These are phyloP conservation scores for Torymus texanus DNA, from an alignment of 2,888 invertebrate species.

Conservation along the genomic window DNA sequence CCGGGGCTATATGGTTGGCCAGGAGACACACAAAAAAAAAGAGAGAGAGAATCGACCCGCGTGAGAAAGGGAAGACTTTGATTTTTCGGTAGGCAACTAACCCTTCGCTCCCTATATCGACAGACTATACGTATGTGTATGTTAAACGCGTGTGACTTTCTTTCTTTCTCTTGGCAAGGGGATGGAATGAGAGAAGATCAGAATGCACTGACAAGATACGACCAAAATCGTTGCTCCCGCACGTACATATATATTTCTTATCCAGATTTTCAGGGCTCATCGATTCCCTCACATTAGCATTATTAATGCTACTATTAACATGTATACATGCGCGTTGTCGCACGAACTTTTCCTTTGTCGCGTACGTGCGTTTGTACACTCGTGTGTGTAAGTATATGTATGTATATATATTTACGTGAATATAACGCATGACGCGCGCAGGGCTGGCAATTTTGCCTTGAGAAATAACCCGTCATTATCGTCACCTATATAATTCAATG, in stretches of 20 bases:
- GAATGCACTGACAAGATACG: slow-evolving; percentile 67
- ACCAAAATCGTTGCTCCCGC: slow-evolving; percentile 38
- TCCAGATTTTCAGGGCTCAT: slow-evolving; percentile 49
- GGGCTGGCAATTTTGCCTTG: slow-evolving; percentile 7
- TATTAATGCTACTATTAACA: slow-evolving; percentile 33
- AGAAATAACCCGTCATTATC: slow-evolving; percentile 28
- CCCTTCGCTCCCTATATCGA: too few species aligned
- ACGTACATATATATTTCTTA: slow-evolving; percentile 6
- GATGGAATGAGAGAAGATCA: slow-evolving; percentile 60
- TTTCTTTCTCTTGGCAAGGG: not conserved
- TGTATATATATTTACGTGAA: too few species aligned
- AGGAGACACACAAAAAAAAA: not conserved
- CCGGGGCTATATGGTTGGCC: slow-evolving; percentile 15
- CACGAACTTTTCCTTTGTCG: too few species aligned
- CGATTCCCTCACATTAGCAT: slow-evolving; percentile 37
- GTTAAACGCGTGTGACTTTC: too few species aligned
- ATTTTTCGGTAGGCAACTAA: not conserved
- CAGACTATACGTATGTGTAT: too few species aligned
- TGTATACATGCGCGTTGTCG: too few species aligned
- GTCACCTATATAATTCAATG: slow-evolving; percentile 38
- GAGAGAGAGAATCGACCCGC: not conserved
- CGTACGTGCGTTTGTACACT: too few species aligned
- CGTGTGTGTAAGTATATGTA: too few species aligned
- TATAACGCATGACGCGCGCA: not conserved
- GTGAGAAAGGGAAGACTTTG: slow-evolving; percentile 14